Percentiles rank a stretch among this genome's conserved stretches.
These are phyloP conservation scores for Drosophila formosana DNA, from an alignment of 2,888 invertebrate genomes.

Conservation along the genomic window DNA sequence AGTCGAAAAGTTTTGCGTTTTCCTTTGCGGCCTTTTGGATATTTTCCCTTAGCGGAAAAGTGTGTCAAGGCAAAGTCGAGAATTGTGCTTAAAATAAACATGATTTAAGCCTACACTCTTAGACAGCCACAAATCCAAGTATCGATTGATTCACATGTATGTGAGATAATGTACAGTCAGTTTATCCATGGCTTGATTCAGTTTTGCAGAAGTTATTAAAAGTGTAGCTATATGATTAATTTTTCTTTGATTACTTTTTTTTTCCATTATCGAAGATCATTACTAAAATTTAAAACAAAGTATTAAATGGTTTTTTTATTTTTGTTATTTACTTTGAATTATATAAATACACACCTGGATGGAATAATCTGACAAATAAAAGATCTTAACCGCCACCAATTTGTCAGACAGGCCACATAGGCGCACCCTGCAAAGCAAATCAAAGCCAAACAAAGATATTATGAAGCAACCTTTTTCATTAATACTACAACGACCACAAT, in stretches of 20 bases:
- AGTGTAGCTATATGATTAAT: too few relatives aligned
- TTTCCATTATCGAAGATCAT: too few relatives aligned
- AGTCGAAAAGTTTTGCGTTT: slow-evolving; percentile 40
- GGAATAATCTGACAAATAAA: slow-evolving; percentile 53
- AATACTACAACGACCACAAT: slow-evolving; percentile 26
- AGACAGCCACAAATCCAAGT: slow-evolving; percentile 8
- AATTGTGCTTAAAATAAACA: slow-evolving; percentile 60
- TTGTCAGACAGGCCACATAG: slow-evolving; percentile 53
- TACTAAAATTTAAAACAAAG: too few relatives aligned
- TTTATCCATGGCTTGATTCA: background rate
- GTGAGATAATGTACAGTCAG: background rate
- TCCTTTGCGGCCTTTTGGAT: slow-evolving; percentile 15
- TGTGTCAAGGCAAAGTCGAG: slow-evolving; percentile 64
- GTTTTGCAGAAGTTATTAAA: too few relatives aligned
- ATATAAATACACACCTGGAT: slow-evolving; percentile 11
- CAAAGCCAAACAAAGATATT: slow-evolving; percentile 42
- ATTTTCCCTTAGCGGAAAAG: slow-evolving; percentile 27
- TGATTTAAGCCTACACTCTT: slow-evolving; percentile 38
- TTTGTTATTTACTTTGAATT: background rate
- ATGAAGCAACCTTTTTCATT: slow-evolving; percentile 59
- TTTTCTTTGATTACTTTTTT: too few relatives aligned
- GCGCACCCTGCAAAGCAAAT: slow-evolving; percentile 26
- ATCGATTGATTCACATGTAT: slow-evolving; percentile 29
- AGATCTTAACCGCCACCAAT: slow-evolving; percentile 75
- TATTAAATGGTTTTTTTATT: too few relatives aligned